These are phyloP conservation scores for Polia nebulosa DNA, from an alignment of 2,888 invertebrate species.

Conservation along the genomic window DNA sequence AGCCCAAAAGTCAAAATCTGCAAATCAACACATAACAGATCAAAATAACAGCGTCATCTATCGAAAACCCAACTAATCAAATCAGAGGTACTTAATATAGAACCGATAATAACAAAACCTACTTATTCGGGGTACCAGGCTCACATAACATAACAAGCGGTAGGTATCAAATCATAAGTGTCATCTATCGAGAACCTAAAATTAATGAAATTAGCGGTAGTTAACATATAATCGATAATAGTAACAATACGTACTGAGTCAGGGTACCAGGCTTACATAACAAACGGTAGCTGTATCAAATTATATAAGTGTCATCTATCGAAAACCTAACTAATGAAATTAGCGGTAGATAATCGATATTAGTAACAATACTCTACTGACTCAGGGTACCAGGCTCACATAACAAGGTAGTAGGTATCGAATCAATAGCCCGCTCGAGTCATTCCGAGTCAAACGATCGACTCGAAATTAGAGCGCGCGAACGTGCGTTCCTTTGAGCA, in stretches of 20 bases:
- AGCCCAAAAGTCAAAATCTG: neutral
- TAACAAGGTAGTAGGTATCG: conserved; percentile 65
- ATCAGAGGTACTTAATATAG: too few species aligned
- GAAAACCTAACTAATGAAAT: conserved; percentile 20
- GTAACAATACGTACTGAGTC: neutral
- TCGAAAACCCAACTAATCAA: too few species aligned
- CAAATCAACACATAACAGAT: conserved; percentile 4
- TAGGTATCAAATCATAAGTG: too few species aligned
- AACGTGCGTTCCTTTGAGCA: conserved; percentile 86
- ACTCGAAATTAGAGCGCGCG: conserved; percentile 84
- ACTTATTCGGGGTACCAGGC: too few species aligned
- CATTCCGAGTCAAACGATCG: conserved; percentile 71
- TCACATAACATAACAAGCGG: too few species aligned
- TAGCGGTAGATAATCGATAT: conserved; percentile 42
- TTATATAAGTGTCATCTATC: conserved; percentile 7
- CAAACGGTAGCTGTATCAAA: neutral
- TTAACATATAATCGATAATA: too few species aligned
- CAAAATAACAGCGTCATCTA: neutral
- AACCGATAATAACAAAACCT: too few species aligned
- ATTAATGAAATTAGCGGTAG: too few species aligned
- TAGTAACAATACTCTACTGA: conserved; percentile 47
- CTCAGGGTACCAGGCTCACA: conserved; percentile 47
- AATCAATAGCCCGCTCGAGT: conserved; percentile 69
- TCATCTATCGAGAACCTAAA: too few species aligned
- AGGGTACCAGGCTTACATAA: neutral